These are phyloP conservation scores for Onchidella celtica DNA, from an alignment of 2,888 invertebrate genomes.

Conservation along the genomic window DNA sequence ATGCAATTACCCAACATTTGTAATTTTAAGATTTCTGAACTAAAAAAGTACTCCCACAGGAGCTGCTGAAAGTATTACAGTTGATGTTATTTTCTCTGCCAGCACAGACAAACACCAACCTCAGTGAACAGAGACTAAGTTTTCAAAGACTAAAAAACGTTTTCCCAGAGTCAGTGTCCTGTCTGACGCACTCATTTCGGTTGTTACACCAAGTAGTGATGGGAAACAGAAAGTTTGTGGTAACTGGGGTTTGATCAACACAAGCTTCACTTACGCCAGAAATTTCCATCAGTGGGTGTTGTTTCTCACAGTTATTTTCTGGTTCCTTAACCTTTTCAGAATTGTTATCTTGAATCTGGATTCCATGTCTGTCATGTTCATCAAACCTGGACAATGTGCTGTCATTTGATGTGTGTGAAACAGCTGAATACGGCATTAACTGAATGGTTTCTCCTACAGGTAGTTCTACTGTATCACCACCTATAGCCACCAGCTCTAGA, in stretches of 20 bases:
- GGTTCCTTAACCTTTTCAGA: background rate
- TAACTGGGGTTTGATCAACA: too few species aligned
- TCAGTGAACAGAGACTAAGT: too few species aligned
- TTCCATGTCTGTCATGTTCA: background rate
- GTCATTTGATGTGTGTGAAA: background rate
- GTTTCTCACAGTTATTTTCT: too few species aligned
- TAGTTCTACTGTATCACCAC: background rate
- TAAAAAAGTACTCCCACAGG: too few species aligned
- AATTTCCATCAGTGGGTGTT: too few species aligned
- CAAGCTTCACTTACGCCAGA: too few species aligned
- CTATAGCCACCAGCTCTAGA: background rate
- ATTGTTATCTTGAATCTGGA: background rate
- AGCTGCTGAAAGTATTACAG: too few species aligned
- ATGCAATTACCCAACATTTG: too few species aligned
- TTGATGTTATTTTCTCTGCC: too few species aligned
- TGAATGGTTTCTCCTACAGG: background rate
- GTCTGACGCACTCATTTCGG: background rate
- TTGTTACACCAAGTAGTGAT: background rate
- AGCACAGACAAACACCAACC: too few species aligned
- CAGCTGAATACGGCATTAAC: background rate
- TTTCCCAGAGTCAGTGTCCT: background rate
- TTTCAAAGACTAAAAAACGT: background rate
- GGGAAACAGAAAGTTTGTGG: too few species aligned
- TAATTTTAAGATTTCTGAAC: too few species aligned
- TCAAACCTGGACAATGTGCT: background rate